Conservation (phyloP, 1,140 invertebrate species). For the Prorops nasuta region DNA sequence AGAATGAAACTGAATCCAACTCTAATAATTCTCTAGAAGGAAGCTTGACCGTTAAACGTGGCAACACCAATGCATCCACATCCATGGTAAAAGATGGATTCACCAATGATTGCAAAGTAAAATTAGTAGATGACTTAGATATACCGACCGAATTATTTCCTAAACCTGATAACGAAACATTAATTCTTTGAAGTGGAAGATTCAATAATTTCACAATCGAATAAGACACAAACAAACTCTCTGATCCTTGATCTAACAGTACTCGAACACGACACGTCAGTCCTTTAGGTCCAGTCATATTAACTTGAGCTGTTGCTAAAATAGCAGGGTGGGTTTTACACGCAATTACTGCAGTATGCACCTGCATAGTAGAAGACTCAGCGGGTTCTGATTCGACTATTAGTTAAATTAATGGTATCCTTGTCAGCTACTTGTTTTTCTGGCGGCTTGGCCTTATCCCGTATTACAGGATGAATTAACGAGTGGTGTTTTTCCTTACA, state of each 20-base stretch:
- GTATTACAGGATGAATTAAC: neutral
- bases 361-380: neutral
- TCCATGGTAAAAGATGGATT: neutral
- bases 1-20: neutral
- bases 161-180: neutral
- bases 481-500: neutral
- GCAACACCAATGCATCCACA: conserved; percentile 1
- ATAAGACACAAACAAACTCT: neutral
- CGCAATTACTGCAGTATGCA: neutral
- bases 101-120: neutral
- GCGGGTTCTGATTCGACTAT: neutral
- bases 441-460: neutral
- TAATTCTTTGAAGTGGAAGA: neutral
- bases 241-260: neutral
- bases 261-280: neutral
- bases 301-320: neutral
- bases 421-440: neutral
- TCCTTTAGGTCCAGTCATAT: neutral
- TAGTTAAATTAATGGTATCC: neutral
- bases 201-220: neutral
- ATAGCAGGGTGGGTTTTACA: neutral
- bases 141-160: neutral
- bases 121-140: neutral
- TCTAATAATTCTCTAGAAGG: neutral
- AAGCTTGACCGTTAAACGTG: neutral